Base-by-base conservation (phyloP, 1,140 invertebrate species). In the Brachystomella parvula region DNA sequence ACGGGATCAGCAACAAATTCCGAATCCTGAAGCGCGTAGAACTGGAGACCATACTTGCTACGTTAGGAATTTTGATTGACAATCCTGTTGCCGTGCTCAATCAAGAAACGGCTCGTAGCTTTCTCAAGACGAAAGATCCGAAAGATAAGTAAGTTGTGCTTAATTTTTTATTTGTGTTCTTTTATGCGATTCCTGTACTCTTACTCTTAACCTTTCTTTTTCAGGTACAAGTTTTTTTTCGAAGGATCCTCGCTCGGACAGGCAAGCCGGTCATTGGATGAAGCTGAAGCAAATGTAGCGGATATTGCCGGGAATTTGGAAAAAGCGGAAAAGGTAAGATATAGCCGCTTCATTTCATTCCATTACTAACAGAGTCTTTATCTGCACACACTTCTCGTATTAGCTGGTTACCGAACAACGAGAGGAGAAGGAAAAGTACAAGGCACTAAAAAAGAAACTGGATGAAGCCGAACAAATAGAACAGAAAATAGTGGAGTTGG, bases 31-130 rank as follows among this genome's bases (percentile, higher is more conserved):
- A 79, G 61, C 75, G 77, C 58, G 76, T 79, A 47, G 81, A 83
- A 62, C 64, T 84, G 3, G 71, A 71, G 2, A 81, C 82, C 21
- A 87, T 97, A 60, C 75, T 87, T 2, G 75, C 82, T 32, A 79
- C 81, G 47, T 85, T 94, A 75, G 89, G 93, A 73, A 94, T 98
- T 71, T 89, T 91, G 82, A 85, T 94, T 0, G 88, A 95, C 65
- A 97, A 97, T 81, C 94, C 94, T 0, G 85, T 96, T 26, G 89
- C 87, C 70, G 83, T 97, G 9, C 77, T 98, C 12, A 96, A 93
- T 79, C 94, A 96, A 78, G 92, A 96, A 76, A 86, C 88, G 49
- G 89, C 91, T 0, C 82, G 89, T 64, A 87, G 86, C 75, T 96
- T 97, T 79, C 80, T 94, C 0, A 83, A 87, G 70, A 84, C 85